Evolutionary conservation across 2,888 invertebrate species (phyloP).

Genomic region (Nomada ferruginata): DNA sequence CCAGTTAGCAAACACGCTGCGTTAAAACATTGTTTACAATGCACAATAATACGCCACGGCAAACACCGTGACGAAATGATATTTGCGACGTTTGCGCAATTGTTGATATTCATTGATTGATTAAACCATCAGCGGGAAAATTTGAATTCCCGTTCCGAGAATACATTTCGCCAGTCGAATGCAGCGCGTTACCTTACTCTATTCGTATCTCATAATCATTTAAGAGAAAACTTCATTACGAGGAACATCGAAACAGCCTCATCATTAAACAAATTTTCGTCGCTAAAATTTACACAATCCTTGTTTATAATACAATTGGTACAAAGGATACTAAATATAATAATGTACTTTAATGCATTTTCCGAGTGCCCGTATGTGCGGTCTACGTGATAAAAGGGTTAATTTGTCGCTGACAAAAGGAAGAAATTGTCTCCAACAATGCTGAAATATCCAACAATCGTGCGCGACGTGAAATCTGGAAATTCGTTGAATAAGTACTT

Average conservation of each 20-base stretch:
- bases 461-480: background rate
- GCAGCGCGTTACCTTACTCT: background rate
- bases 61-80: slow-evolving; percentile 44
- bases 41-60: slow-evolving; percentile 57
- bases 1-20: slow-evolving; percentile 41
- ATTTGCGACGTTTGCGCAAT: slow-evolving; percentile 45
- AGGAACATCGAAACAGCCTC: background rate
- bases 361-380: too few relatives aligned
- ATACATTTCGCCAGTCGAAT: background rate
- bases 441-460: too few relatives aligned
- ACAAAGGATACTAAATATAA: background rate
- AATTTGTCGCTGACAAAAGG: background rate
- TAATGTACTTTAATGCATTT: background rate
- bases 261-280: background rate
- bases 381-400: background rate
- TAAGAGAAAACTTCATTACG: background rate
- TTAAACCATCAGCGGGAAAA: slow-evolving; percentile 40
- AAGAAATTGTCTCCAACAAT: background rate
- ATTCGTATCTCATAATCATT: background rate
- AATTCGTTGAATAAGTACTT: background rate
- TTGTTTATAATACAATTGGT: background rate
- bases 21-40: slow-evolving; percentile 61
- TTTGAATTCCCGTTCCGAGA: background rate
- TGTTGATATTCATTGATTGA: slow-evolving; percentile 56
- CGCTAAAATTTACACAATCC: background rate